Conservation (phyloP, 2,113 vertebrate genomes). For the Pangasianodon gigas region DNA sequence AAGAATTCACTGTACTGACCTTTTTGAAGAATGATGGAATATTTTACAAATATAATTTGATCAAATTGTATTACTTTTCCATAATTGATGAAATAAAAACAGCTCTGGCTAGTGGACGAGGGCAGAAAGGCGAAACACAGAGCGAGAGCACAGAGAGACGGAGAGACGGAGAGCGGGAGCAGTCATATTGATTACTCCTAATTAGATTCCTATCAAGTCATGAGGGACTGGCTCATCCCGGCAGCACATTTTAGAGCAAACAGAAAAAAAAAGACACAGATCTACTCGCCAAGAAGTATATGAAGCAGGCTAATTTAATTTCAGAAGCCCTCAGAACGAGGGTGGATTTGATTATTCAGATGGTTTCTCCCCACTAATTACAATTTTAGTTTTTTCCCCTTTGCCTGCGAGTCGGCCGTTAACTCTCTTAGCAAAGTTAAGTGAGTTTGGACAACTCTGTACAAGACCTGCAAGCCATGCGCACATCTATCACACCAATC, state of each 20-base stretch:
- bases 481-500: background rate
- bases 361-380: slow-evolving; percentile 76
- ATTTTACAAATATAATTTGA: slow-evolving; percentile 17
- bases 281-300: slow-evolving; percentile 65
- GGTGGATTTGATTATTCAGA: slow-evolving; percentile 77
- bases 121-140: slow-evolving; percentile 5
- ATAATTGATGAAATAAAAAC: slow-evolving; percentile 27
- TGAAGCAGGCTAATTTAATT: slow-evolving; percentile 76
- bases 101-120: slow-evolving; percentile 13
- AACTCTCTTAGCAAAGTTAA: slow-evolving; percentile 66
- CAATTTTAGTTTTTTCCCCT: slow-evolving; percentile 56
- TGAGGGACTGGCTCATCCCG: slow-evolving; percentile 69
- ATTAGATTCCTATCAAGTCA: slow-evolving; percentile 78
- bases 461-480: background rate
- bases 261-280: slow-evolving; percentile 62
- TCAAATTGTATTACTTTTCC: slow-evolving; percentile 3
- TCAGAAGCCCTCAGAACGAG: slow-evolving; percentile 72
- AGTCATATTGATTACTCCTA: slow-evolving; percentile 78
- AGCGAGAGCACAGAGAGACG: background rate
- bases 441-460: slow-evolving; percentile 60
- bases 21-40: slow-evolving; percentile 14
- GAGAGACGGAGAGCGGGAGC: slow-evolving; percentile 5
- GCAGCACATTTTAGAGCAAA: slow-evolving; percentile 70
- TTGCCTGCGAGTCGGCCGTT: slow-evolving; percentile 64
- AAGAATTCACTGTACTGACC: background rate